Percentiles rank a stretch among this genome's conserved stretches.
These are phyloP conservation scores for Toxotes jaculatrix DNA, from an alignment of 2,113 vertebrate genomes.

Conservation along the genomic window DNA sequence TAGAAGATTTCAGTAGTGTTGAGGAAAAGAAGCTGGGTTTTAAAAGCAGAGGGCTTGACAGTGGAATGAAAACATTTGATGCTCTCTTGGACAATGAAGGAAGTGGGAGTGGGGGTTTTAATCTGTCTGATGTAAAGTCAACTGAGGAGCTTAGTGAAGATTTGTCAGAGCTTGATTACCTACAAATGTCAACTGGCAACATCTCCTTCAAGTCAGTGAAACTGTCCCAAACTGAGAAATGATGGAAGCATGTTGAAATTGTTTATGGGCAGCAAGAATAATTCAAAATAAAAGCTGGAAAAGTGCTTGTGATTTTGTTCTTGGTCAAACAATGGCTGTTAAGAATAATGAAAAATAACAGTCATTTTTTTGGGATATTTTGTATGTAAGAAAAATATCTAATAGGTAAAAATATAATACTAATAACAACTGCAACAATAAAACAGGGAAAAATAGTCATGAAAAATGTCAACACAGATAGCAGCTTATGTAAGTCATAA, in stretches of 20 bases:
- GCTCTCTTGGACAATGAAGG: conserved; percentile 25
- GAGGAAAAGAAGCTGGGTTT: neutral
- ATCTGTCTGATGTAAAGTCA: conserved; percentile 1
- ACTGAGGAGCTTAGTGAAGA: conserved; percentile 7
- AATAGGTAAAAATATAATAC: neutral
- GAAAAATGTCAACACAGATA: too few species aligned
- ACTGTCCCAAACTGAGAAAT: neutral
- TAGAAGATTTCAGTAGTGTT: neutral
- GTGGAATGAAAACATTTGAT: neutral
- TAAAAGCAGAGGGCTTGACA: neutral
- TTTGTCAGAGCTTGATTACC: conserved; percentile 52
- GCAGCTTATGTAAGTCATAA: neutral
- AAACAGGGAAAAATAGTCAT: too few species aligned
- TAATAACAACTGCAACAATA: neutral
- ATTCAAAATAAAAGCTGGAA: conserved; percentile 52
- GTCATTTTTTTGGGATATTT: neutral
- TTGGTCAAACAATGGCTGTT: neutral
- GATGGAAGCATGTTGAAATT: neutral
- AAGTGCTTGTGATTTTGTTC: conserved; percentile 1
- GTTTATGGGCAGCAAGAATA: neutral
- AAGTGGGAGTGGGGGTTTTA: conserved; percentile 41
- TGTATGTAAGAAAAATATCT: neutral
- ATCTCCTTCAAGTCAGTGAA: conserved; percentile 61
- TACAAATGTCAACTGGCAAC: conserved; percentile 50
- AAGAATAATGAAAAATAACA: too few species aligned